These are phyloP conservation scores for Philypnodon macrostomus DNA, from an alignment of 2,797 vertebrate species.

Conservation along the genomic window DNA sequence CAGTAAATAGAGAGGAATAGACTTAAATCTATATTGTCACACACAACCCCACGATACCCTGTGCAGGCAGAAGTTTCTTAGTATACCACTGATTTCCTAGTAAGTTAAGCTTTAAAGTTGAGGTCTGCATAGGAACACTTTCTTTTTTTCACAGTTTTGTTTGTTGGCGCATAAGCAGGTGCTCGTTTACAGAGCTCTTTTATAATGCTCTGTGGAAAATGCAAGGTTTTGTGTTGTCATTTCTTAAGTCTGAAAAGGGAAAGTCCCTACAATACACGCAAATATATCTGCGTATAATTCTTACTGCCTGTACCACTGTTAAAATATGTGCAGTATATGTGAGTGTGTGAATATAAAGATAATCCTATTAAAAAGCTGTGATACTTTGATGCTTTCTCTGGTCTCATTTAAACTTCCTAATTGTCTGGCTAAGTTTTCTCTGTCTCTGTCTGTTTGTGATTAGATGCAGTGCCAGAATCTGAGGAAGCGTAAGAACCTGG, in stretches of 20 bases:
- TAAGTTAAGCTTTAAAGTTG: conserved; percentile 30
- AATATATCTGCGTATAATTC: too few species aligned
- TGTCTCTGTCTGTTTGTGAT: conserved; percentile 7
- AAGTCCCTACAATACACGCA: conserved; percentile 42
- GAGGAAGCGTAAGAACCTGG: conserved; percentile 92
- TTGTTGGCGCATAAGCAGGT: conserved; percentile 26
- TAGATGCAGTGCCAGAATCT: conserved; percentile 92
- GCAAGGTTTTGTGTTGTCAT: conserved; percentile 50
- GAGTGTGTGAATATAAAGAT: too few species aligned
- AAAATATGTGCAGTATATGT: too few species aligned
- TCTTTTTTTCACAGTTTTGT: conserved; percentile 19
- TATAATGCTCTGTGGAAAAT: conserved; percentile 25
- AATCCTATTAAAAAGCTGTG: neutral
- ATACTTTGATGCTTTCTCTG: neutral
- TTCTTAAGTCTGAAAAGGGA: conserved; percentile 45
- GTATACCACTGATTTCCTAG: conserved; percentile 26
- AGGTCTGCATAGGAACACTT: conserved; percentile 34
- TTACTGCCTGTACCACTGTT: too few species aligned
- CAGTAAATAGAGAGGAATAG: too few species aligned
- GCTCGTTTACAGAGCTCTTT: neutral
- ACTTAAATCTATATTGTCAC: too few species aligned
- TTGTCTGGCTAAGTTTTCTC: neutral
- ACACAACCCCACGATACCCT: too few species aligned
- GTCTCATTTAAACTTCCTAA: neutral
- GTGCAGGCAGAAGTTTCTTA: conserved; percentile 28